Base-by-base conservation (phyloP, 2,888 invertebrate species). In the Hirtodrosophila alboralis region DNA sequence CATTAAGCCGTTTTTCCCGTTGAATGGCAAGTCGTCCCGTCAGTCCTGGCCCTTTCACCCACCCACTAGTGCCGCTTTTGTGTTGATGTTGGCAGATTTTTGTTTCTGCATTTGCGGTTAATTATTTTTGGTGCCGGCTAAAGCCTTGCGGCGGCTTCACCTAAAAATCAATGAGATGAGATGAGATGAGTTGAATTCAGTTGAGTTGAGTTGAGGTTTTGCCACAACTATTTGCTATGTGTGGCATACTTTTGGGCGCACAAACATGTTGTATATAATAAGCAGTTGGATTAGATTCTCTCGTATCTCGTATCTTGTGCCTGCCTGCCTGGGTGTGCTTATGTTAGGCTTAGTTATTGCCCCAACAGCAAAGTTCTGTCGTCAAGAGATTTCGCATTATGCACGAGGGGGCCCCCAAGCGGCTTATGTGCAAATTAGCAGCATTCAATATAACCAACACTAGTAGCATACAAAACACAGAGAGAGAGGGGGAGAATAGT, bases 381-480 rank as follows among this genome's bases (percentile, higher is more conserved):
- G 64, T 57, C 51, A 59, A 66, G 72, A 72, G 78, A 78, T 74
- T 80, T 67, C 38, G 70, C 54, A 63, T 81, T 75, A 75, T 77
- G 64, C 75, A 59, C 63, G 59, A 59, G 56, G 14, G 69, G 14
- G 69, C 26, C 38, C 63, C 57, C 62, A 61, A 84, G 77, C 77
- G 84, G 81, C 80, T 86, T 85, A 83, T 63, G 86, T 61, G 86
- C 78, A 86, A 81, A 81, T 81, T 81, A 81, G 86, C 84, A 84
- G 74, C 86, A 81, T 86, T 79, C 80, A 80, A 79, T 84, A 80
- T 74, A 65, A 41, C 53, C 68, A 72, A 78, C 72, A 72, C 72
- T 51, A 45, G 52, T 51, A 45, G 52, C 31, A 37, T 12, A 30
- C 45, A 57, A 51, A 45, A 49, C 31, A 37, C 23, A 6, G 23